A percentile compares a stretch with the other conserved stretches of the same genome.
Conservation (phyloP, 1,140 invertebrate genomes). For the Drosophila leontia region DNA sequence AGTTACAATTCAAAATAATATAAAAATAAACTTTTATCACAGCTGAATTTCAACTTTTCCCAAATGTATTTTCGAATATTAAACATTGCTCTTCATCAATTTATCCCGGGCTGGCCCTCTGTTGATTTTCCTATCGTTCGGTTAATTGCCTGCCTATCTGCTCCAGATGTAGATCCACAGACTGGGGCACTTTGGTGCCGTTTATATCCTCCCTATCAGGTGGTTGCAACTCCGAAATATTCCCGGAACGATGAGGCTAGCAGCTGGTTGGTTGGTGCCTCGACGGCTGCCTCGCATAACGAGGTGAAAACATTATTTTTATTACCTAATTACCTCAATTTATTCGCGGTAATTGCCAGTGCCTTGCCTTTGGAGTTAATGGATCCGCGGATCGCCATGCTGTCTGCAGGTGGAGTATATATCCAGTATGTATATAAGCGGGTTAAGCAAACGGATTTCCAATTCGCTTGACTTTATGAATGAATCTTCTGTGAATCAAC, state of each 20-base stretch:
- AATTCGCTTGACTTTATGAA: constrained; percentile 78
- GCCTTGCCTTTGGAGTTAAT: constrained; percentile 53
- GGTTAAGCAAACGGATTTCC: constrained; percentile 79
- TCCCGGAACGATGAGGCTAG: constrained; percentile 39
- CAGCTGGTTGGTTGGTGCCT: constrained; percentile 38
- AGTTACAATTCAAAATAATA: too few species aligned
- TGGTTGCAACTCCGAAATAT: constrained; percentile 33
- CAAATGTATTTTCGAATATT: neutral
- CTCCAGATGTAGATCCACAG: constrained; percentile 20
- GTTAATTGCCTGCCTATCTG: constrained; percentile 20
- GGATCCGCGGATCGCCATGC: constrained; percentile 44
- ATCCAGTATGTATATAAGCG: constrained; percentile 25
- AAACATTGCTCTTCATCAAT: neutral
- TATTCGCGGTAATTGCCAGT: constrained; percentile 75
- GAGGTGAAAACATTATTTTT: constrained; percentile 84
- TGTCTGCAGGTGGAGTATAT: constrained; percentile 45
- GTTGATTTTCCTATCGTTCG: constrained; percentile 34
- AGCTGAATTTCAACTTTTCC: neutral
- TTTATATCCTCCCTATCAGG: constrained; percentile 29
- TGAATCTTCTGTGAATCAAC: constrained; percentile 62
- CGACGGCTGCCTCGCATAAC: constrained; percentile 41
- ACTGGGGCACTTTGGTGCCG: constrained; percentile 15
- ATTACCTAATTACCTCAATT: constrained; percentile 84
- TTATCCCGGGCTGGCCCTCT: constrained; percentile 10
- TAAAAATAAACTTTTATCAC: too few species aligned